Percentiles rank a stretch among this genome's conserved stretches.
These are phyloP conservation scores for Tragelaphus eurycerus DNA, from an alignment of 2,797 vertebrate species.

Conservation along the genomic window DNA sequence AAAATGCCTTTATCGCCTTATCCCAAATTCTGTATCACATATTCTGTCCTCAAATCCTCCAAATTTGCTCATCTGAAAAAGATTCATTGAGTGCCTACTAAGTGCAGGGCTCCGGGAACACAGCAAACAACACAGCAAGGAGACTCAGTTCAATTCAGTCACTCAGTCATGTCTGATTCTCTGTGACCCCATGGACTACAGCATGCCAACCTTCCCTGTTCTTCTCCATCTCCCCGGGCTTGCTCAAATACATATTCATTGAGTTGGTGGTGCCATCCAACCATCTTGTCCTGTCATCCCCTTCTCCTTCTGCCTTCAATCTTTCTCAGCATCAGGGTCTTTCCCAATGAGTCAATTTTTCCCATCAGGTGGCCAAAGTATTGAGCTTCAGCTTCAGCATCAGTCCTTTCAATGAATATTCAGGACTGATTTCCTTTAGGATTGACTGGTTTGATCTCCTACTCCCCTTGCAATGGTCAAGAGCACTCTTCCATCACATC, in stretches of 20 bases:
- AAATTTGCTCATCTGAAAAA: slow-evolving; percentile 24
- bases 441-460: neutral
- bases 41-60: neutral
- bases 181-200: neutral
- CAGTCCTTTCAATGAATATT: neutral
- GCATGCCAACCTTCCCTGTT: neutral
- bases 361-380: neutral
- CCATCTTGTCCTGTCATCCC: neutral
- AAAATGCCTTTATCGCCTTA: neutral
- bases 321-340: no score
- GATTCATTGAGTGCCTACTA: neutral
- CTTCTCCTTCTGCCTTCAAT: no score
- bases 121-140: neutral
- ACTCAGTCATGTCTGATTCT: neutral
- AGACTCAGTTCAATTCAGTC: neutral
- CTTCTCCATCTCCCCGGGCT: neutral
- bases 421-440: neutral
- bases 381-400: neutral
- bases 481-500: neutral
- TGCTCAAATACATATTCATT: neutral
- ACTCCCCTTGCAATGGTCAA: neutral
- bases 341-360: neutral
- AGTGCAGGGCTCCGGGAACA: neutral
- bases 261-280: neutral
- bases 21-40: neutral